Evolutionary conservation across 2,113 vertebrate species (phyloP).

Genomic region (Cryptomyrus ogoouensis): DNA sequence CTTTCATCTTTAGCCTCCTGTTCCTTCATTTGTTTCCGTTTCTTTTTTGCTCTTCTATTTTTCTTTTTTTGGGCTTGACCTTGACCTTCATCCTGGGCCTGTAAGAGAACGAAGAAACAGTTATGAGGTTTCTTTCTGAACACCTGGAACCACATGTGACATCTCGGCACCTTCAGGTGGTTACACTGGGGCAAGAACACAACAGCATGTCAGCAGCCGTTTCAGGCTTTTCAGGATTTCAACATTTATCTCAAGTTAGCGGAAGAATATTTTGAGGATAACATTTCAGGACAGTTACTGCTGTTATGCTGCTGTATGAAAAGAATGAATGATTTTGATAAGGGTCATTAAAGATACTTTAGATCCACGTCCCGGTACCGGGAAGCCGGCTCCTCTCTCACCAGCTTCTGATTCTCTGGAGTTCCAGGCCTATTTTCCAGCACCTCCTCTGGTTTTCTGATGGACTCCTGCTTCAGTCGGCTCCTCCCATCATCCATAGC

Average conservation of each 20-base stretch:
- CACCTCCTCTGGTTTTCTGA: too few relatives aligned
- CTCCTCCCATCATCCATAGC: neutral
- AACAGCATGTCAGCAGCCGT: neutral
- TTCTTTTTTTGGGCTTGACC: constrained; percentile 26
- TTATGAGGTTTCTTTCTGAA: neutral
- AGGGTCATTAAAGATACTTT: neutral
- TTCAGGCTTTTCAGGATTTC: neutral
- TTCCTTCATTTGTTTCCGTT: neutral
- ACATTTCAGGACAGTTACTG: neutral
- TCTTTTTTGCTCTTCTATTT: constrained; percentile 19
- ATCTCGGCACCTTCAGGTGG: neutral
- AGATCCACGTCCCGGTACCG: neutral
- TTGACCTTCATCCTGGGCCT: constrained; percentile 14
- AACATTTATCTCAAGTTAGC: neutral
- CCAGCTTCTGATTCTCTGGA: neutral
- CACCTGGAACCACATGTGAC: neutral
- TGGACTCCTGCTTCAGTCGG: neutral
- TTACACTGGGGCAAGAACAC: neutral
- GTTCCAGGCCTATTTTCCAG: neutral
- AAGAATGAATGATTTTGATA: neutral
- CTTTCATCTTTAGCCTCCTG: neutral
- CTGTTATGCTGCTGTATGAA: neutral
- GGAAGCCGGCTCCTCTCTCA: neutral
- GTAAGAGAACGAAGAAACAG: constrained; percentile 19
- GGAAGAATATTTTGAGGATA: neutral